Evolutionary conservation across 2,888 invertebrate genomes (phyloP), one percentile per base, ranked within the genome.

Genomic region (Ornithoptera priamus): DNA sequence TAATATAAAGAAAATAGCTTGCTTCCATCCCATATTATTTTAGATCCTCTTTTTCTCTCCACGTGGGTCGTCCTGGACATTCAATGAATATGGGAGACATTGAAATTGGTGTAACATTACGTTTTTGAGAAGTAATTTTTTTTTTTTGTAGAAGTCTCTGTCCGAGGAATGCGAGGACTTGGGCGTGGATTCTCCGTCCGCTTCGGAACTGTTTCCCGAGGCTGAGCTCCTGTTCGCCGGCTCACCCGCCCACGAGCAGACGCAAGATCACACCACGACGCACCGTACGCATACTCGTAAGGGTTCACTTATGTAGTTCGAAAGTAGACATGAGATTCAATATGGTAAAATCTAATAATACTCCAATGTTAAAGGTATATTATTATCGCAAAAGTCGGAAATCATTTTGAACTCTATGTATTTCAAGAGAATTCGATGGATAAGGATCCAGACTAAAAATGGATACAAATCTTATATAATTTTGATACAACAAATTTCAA

Each of bases 91-190:
- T 57, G 20, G n/a, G 15, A 10, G 57, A 57, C 20, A 20, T 18
- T 20, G 6, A 57, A 1, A 22, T 22, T 22, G 15, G 10, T 22
- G 10, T 57, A 20, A 22, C 20, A 57, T 56, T 56, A 22, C 0
- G 56, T 17, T 17, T 18, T 46, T 50, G 18, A 50, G 10, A 50
- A 53, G 18, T 39, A n/a, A n/a, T 42, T 42, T 61, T 63, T 59
- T 57, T 22, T 62, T 66, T 62, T 84, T 94, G 8, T 94, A 96
- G 89, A 96, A 96, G 83, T 96, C 96, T 17, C 85, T 96, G 18
- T 95, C 96, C 0, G 96, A 96, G 81, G 96, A 96, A 83, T 96
- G 96, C 82, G 96, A 96, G 78, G 96, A 96, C 80, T 88, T 96
- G 17, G 96, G 96, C 6, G 96, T 96, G 65, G 96, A 96, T 77